Base-by-base conservation (phyloP, 2,888 invertebrate genomes). In the Rutpela maculata region DNA sequence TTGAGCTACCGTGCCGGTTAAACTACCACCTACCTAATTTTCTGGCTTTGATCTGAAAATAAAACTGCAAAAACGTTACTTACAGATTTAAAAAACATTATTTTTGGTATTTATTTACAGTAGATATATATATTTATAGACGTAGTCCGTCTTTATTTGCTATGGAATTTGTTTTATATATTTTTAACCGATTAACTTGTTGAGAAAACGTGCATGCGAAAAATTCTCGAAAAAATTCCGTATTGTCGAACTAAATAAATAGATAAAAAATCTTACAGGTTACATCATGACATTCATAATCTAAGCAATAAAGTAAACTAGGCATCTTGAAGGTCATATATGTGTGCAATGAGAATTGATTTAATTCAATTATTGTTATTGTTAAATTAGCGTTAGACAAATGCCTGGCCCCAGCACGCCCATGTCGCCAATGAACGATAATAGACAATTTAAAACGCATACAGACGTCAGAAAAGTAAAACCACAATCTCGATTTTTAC, bases 311-410 rank as follows among this genome's bases (percentile, higher is more conserved):
- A 65, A 65, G 65, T 43, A 38, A 43, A 65, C 43, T 65, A 43
- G 43, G 22, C 43, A 65, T 19, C 35, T 18, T 43, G 43, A 65
- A 50, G 65, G 65, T 65, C 65, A 43, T 65, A 18, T 0, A 50
- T 43, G 31, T 65, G 43, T 65, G 43, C 62, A 65, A 65, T 15
- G 43, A 65, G 17, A 65, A 65, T 65, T 65, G 65, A 65, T 65
- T 65, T 65, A 43, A 65, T 19, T 38, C 17, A 38, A 65, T 65
- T 50, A 65, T 43, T 65, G 19, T 65, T 65, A 65, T 65, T 65
- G 65, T 65, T 65, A 43, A 65, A 65, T 50, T 50, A n/a, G 50
- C n/a, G 50, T 65, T 65, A 43, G 65, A 65, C 65, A 65, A 43
- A 65, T 31, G 65, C 43, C 43, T 65, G 2, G 65, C 18, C n/a